Conservation (phyloP, 2,113 vertebrate species). For the Lates calcarifer region DNA sequence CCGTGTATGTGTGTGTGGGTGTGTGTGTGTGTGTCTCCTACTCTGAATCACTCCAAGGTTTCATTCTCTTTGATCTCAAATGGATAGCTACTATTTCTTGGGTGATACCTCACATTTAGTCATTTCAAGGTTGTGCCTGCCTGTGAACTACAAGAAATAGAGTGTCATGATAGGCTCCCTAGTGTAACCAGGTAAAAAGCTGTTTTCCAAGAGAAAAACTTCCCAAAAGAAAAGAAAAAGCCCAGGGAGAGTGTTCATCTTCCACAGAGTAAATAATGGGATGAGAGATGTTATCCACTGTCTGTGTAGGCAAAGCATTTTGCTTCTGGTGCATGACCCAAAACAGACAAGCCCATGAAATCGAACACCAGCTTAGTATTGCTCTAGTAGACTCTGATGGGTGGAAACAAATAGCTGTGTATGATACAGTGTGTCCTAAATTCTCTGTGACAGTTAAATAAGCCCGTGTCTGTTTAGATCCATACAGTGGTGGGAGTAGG, state of each 20-base stretch:
- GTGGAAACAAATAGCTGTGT: conserved; percentile 68
- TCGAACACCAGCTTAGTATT: conserved; percentile 73
- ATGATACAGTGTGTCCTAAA: conserved; percentile 70
- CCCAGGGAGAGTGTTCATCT: conserved; percentile 35
- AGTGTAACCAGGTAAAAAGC: conserved; percentile 25
- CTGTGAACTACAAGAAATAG: conserved; percentile 30
- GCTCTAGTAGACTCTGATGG: conserved; percentile 65
- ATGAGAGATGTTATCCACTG: conserved; percentile 64
- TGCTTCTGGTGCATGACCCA: conserved; percentile 64
- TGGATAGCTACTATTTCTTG: conserved; percentile 46
- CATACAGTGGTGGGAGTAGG: conserved; percentile 8
- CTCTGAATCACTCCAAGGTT: conserved; percentile 41
- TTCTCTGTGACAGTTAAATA: conserved; percentile 71
- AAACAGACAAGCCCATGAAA: conserved; percentile 74
- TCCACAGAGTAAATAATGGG: conserved; percentile 61
- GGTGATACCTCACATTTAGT: conserved; percentile 42
- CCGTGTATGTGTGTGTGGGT: too few relatives aligned
- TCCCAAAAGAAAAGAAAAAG: not conserved
- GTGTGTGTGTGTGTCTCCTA: not conserved
- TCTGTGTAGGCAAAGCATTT: conserved; percentile 65
- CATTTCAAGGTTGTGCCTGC: conserved; percentile 31
- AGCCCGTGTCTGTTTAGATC: conserved; percentile 62
- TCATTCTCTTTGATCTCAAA: conserved; percentile 43
- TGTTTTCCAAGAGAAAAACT: conserved; percentile 12
- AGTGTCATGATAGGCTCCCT: not conserved